These are phyloP conservation scores for Acropora tenuis DNA, from an alignment of 64 coral and sea anemone species.

Conservation along the genomic window DNA sequence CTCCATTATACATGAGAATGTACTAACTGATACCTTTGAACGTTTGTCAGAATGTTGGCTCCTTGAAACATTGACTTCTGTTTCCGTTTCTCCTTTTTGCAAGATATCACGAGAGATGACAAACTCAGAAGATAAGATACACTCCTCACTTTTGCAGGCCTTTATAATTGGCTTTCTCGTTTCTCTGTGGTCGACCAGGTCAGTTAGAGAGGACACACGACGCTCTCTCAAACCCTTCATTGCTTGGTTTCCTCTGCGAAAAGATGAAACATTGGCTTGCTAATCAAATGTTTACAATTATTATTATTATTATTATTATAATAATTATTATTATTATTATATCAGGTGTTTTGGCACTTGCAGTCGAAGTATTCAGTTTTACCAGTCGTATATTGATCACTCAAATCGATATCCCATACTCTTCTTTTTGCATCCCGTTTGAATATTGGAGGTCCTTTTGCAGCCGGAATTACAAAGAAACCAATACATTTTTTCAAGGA, in stretches of 20 bases:
- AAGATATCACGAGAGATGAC: neutral
- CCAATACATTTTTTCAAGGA: too few species aligned
- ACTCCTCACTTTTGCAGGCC: conserved; percentile 5
- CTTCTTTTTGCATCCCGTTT: too few species aligned
- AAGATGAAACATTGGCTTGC: too few species aligned
- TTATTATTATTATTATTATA: too few species aligned
- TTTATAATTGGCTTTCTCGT: neutral
- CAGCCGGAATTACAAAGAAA: too few species aligned
- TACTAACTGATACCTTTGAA: neutral
- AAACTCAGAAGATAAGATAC: neutral
- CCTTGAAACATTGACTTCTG: neutral
- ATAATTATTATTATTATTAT: too few species aligned
- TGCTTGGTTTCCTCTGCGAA: neutral
- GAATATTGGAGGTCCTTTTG: too few species aligned
- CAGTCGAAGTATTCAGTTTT: too few species aligned
- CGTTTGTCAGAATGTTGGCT: neutral
- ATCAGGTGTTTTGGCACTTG: too few species aligned
- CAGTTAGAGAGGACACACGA: conserved; percentile 30
- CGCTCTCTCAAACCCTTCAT: neutral
- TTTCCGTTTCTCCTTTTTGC: neutral
- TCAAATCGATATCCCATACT: too few species aligned
- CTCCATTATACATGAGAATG: neutral
- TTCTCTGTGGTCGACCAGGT: neutral
- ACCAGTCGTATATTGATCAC: too few species aligned
- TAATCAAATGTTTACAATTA: too few species aligned